Percentiles rank a stretch among this genome's conserved stretches.
Conservation (phyloP, 2,797 vertebrate genomes). For the Tapirus indicus region DNA sequence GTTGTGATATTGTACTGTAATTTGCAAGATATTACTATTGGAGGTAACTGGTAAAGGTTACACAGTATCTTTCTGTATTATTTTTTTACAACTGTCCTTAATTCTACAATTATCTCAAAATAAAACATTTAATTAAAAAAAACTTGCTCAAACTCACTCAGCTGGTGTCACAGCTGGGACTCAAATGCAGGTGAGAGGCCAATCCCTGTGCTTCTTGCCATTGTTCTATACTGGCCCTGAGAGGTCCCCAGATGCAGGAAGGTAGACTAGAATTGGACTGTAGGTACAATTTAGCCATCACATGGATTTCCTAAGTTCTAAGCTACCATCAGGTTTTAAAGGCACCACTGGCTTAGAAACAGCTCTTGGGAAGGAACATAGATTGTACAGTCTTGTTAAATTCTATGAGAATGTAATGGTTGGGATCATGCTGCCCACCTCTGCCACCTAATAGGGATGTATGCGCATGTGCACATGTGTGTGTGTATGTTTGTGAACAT, state of each 20-base stretch:
- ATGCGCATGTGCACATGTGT: too few species aligned
- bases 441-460: not conserved
- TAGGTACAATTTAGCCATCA: not conserved
- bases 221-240: not conserved
- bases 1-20: not conserved
- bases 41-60: not conserved
- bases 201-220: not conserved
- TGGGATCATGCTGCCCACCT: not conserved
- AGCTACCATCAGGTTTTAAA: not conserved
- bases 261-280: not conserved
- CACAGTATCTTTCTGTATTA: not conserved
- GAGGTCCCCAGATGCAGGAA: not conserved
- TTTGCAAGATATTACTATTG: not conserved
- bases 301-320: not conserved
- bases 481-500: not conserved
- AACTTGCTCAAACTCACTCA: not conserved
- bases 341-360: not conserved
- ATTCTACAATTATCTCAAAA: not conserved
- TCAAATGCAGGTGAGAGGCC: not conserved
- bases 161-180: not conserved
- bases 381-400: not conserved
- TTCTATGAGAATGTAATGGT: not conserved
- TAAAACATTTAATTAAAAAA: not conserved
- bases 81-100: not conserved
- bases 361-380: not conserved